Percentiles rank a stretch among this genome's conserved stretches.
Evolutionary conservation across 2,113 vertebrate genomes (phyloP).

Genomic region (Ceuthmochares aereus): DNA sequence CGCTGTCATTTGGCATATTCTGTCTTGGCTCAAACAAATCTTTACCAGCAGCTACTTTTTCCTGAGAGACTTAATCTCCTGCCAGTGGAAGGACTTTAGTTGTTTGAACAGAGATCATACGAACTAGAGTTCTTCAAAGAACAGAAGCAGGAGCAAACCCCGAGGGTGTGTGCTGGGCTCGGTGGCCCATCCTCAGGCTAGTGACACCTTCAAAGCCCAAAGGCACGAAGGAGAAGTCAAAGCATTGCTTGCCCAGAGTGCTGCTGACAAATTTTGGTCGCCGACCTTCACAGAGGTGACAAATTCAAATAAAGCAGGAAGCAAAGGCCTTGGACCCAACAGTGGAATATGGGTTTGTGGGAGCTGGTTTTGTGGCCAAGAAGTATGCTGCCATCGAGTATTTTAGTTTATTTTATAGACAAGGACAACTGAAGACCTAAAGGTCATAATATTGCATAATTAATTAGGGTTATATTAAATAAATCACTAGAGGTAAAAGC

Average conservation of each 20-base stretch:
- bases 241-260: neutral
- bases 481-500: neutral
- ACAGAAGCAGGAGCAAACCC: neutral
- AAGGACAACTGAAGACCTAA: neutral
- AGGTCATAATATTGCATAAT: fast-evolving
- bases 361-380: neutral
- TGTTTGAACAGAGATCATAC: neutral
- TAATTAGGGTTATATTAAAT: neutral
- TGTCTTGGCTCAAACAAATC: neutral
- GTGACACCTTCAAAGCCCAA: neutral
- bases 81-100: neutral
- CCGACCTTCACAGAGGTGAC: neutral
- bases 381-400: neutral
- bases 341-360: neutral
- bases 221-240: neutral
- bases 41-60: neutral
- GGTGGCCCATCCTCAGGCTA: fast-evolving
- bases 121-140: neutral
- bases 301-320: neutral
- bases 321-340: neutral
- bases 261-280: neutral
- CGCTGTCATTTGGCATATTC: neutral
- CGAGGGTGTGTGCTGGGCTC: neutral
- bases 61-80: neutral
- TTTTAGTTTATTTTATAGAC: neutral